Evolutionary conservation across 2,797 vertebrate genomes (phyloP).

Genomic region (Galago senegalensis): DNA sequence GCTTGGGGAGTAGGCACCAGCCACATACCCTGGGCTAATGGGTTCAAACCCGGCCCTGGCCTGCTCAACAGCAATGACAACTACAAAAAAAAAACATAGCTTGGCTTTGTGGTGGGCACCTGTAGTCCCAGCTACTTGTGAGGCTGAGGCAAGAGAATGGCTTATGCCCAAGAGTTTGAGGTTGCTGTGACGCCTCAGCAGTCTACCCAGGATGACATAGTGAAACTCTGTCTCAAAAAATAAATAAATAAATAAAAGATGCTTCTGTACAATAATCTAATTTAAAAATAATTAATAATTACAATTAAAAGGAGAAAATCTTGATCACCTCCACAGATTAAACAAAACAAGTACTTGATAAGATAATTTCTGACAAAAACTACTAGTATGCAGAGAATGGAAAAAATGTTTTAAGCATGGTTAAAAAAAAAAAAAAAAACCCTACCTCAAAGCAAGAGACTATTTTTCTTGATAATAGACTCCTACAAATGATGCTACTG

Average conservation of each 20-base stretch:
- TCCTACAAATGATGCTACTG: not conserved
- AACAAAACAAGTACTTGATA: not conserved
- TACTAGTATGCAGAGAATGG: not conserved
- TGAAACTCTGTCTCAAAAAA: no score
- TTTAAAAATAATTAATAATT: not conserved
- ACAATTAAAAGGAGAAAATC: not conserved
- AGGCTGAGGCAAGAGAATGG: no score
- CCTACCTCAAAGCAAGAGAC: not conserved
- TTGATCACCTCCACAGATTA: not conserved
- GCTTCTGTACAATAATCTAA: not conserved
- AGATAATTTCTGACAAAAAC: not conserved
- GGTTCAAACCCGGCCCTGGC: no score
- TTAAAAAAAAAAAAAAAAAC: not conserved
- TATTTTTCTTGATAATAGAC: not conserved
- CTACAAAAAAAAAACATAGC: no score
- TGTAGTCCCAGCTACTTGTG: no score
- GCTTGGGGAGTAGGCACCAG: no score
- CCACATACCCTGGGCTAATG: no score
- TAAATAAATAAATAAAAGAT: not conserved
- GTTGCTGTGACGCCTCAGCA: no score
- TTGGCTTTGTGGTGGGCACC: no score
- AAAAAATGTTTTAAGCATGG: not conserved
- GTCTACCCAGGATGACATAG: no score
- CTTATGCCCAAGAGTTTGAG: no score
- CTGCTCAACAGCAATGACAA: no score